Base-by-base conservation (phyloP, 2,113 vertebrate species). In the Elanoides forficatus region DNA sequence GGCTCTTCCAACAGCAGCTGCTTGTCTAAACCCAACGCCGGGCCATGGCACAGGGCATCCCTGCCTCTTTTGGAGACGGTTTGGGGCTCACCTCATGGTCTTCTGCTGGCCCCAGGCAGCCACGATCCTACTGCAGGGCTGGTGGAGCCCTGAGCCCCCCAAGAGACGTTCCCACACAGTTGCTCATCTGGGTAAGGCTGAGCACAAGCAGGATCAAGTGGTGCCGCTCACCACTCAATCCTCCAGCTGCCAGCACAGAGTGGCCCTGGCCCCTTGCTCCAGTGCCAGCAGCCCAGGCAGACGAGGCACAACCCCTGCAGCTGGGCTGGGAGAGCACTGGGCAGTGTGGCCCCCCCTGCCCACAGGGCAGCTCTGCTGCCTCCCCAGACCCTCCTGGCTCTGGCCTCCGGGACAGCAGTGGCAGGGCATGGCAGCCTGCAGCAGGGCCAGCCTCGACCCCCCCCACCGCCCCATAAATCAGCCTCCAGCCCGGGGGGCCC, bases 111-210 rank as follows among this genome's bases (percentile, higher is more conserved):
- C 52, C 15, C 52, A 10, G 26, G 32, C 32, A 12, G 34, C 34
- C 26, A 2, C 8, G 1, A 10, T 13, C 34, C 34, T 42, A 4
- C 34, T 0, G 4, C 19, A 6, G 56, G 34, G 42, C 73, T 4
- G 32, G 17, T 4, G 19, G 43, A 38, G 21, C n/a, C 21, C 34
- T 2, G 20, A 40, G n/a, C 74, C 23, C 56, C 55, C 42, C 2
- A 4, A 15, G 27, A 32, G 56, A 4, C 2, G 11, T 4, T 18
- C 26, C 42, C 15, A 2, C 2, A 8, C 6, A 2, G 53, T 3
- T 26, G 3, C 58, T 32, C 2, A 19, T 6, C 27, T 2, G 12
- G 15, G 20, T 0, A 6, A 23, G 56, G n/a, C 56, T 2, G 7
- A 2, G 10, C 43, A 30, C 34, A 4, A 30, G 11, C 25, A n/a